Evolutionary conservation across 2,797 vertebrate species (phyloP).

Genomic region (Chromis chromis): DNA sequence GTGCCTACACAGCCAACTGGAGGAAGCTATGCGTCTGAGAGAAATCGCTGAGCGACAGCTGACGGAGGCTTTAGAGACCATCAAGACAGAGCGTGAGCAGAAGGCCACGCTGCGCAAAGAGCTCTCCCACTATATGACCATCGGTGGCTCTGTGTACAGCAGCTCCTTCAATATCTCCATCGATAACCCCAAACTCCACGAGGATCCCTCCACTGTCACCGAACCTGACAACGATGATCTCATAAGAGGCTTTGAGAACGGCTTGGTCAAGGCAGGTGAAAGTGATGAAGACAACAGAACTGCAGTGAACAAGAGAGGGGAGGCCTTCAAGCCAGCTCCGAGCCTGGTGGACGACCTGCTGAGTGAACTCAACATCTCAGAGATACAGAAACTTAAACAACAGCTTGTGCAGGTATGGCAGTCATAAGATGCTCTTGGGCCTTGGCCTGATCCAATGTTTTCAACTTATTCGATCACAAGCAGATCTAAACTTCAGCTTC

Average conservation of each 20-base stretch:
- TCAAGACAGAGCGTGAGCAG: conserved; percentile 96
- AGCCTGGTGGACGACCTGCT: conserved; percentile 97
- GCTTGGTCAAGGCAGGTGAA: conserved; percentile 84
- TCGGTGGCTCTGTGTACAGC: conserved; percentile 92
- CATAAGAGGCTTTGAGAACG: conserved; percentile 91
- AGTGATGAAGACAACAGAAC: conserved; percentile 84
- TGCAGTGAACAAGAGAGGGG: conserved; percentile 87
- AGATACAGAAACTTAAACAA: conserved; percentile 99
- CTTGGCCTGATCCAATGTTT: background rate
- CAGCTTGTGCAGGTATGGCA: conserved; percentile 92
- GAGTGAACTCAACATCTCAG: conserved; percentile 97
- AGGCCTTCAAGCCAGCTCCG: conserved; percentile 89
- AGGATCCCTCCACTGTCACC: conserved; percentile 80
- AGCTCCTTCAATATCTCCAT: conserved; percentile 89
- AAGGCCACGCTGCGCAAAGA: conserved; percentile 96
- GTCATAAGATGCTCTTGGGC: background rate
- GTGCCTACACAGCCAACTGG: conserved; percentile 94
- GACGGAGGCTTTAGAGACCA: conserved; percentile 93
- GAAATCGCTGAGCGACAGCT: conserved; percentile 97
- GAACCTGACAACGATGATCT: conserved; percentile 91
- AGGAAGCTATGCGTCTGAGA: conserved; percentile 93
- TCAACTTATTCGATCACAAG: conserved; percentile 13
- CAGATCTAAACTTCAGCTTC: background rate
- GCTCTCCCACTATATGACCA: conserved; percentile 96
- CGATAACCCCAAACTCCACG: conserved; percentile 84